Percentiles rank a stretch among this genome's conserved stretches.
phyloP scores from a whole-genome alignment of 2,888 invertebrate species.

The Cerceris ruficornis region DNA sequence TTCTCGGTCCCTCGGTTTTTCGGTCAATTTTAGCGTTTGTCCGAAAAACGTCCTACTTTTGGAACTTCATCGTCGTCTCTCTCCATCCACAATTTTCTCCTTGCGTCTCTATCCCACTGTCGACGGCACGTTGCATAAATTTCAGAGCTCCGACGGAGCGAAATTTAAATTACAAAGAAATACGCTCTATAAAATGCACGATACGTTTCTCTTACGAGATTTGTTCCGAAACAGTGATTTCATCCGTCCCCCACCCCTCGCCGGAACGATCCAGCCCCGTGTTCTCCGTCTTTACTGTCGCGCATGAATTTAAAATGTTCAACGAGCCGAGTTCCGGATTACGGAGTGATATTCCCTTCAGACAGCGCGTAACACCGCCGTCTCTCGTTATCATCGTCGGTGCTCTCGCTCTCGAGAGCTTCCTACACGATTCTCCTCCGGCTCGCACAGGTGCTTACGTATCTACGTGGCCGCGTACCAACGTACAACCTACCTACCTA shows the following conservation, averaged over 20 bases:
- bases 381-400: constrained; percentile 58
- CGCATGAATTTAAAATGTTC: constrained; percentile 60
- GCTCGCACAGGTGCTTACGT: too few species aligned
- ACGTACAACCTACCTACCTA: too few species aligned
- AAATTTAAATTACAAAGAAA: constrained; percentile 26
- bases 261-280: not conserved
- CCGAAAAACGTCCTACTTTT: too few species aligned
- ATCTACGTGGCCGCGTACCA: too few species aligned
- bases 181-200: not conserved
- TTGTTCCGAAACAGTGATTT: constrained; percentile 9
- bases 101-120: not conserved
- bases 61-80: not conserved
- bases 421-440: not conserved
- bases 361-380: constrained; percentile 47
- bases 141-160: not conserved
- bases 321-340: constrained; percentile 38
- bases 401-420: constrained; percentile 21
- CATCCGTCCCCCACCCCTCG: not conserved
- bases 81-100: not conserved
- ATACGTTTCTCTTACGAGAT: constrained; percentile 19
- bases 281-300: constrained; percentile 8
- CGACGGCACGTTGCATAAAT: not conserved
- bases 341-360: constrained; percentile 51
- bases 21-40: too few species aligned
- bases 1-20: too few species aligned